Percentiles rank a stretch among this genome's conserved stretches.
phyloP scores from a whole-genome alignment of 2,113 vertebrate genomes.

The Camelus dromedarius region DNA sequence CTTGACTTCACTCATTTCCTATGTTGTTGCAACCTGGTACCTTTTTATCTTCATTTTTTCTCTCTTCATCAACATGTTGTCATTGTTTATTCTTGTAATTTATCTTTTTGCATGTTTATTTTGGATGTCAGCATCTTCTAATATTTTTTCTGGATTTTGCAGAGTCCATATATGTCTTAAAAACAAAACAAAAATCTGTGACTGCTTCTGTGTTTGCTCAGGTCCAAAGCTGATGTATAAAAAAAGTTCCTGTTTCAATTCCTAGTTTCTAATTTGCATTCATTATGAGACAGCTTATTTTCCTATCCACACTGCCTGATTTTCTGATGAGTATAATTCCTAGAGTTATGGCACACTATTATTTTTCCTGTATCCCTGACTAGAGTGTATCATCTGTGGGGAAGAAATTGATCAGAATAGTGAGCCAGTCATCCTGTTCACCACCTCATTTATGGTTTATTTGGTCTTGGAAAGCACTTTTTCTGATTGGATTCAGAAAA shows the following conservation, averaged over 20 bases:
- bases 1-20: background rate
- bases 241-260: background rate
- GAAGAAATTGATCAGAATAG: background rate
- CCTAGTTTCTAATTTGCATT: background rate
- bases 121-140: background rate
- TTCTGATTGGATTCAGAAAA: background rate
- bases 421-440: background rate
- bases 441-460: background rate
- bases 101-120: background rate
- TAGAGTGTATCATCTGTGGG: background rate
- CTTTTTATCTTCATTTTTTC: background rate
- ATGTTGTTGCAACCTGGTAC: background rate
- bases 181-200: background rate
- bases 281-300: background rate
- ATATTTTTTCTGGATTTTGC: background rate
- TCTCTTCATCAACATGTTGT: background rate
- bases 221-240: background rate
- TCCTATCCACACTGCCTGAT: background rate
- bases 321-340: background rate
- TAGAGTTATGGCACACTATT: background rate
- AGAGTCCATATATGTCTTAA: background rate
- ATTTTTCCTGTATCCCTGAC: background rate
- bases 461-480: background rate
- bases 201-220: background rate
- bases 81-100: background rate